A percentile compares a stretch with the other conserved stretches of the same genome.
Conservation (phyloP, 1,140 invertebrate species). For the Philotrypesis tridentata region DNA sequence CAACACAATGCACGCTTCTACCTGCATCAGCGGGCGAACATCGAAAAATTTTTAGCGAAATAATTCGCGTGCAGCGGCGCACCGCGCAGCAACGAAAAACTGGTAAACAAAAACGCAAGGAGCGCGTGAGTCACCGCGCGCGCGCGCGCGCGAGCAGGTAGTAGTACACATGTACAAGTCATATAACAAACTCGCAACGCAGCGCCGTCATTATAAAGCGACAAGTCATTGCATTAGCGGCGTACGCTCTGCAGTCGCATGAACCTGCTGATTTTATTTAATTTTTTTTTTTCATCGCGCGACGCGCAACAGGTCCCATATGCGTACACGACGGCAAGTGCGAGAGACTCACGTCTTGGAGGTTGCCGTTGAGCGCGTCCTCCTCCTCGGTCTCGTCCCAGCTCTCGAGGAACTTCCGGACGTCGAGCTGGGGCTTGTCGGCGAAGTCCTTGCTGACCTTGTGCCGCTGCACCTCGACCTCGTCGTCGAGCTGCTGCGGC, state of each 20-base stretch:
- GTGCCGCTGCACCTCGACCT: slow-evolving; percentile 41
- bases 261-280: neutral
- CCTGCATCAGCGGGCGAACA: neutral
- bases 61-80: too few relatives aligned
- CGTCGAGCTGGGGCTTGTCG: slow-evolving; percentile 69
- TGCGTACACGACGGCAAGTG: neutral
- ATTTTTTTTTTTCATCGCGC: too few relatives aligned
- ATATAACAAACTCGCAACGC: neutral
- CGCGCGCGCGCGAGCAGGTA: too few relatives aligned
- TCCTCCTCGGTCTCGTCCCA: slow-evolving; percentile 73
- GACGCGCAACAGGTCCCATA: neutral
- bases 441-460: slow-evolving; percentile 64
- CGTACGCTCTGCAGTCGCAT: neutral
- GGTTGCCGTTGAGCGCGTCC: slow-evolving; percentile 58
- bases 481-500: slow-evolving; percentile 38
- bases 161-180: neutral
- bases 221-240: neutral
- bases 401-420: slow-evolving; percentile 71
- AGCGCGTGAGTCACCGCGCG: neutral
- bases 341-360: slow-evolving; percentile 49
- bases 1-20: too few relatives aligned
- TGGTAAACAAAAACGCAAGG: neutral
- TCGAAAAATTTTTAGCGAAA: neutral
- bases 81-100: neutral
- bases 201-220: neutral